Conservation (phyloP, 2,113 vertebrate species). For the Dromaius novaehollandiae region DNA sequence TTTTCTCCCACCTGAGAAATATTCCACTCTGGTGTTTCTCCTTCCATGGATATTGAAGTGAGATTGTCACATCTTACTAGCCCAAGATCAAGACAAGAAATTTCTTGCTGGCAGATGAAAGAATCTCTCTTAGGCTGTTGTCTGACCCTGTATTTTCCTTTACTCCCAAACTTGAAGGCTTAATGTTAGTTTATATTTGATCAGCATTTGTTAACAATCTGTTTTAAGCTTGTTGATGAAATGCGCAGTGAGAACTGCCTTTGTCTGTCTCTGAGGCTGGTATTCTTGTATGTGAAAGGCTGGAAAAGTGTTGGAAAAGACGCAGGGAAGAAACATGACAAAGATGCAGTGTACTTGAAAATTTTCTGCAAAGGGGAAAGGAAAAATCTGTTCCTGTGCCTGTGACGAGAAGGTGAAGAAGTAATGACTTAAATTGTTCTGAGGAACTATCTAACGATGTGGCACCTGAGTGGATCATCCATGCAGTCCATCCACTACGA, state of each 20-base stretch:
- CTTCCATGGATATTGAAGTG: neutral
- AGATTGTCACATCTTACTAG: neutral
- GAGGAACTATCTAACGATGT: neutral
- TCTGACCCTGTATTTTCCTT: neutral
- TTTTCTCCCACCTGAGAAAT: neutral
- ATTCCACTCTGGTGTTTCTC: neutral
- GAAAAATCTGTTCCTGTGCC: neutral
- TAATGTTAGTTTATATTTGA: neutral
- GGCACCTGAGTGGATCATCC: slow-evolving; percentile 34
- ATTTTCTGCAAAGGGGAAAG: neutral
- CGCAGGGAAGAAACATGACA: slow-evolving; percentile 15
- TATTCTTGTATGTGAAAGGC: neutral
- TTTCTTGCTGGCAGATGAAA: neutral
- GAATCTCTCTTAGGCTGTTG: neutral
- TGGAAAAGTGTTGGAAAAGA: neutral
- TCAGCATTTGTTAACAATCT: neutral
- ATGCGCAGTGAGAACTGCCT: neutral
- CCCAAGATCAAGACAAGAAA: neutral
- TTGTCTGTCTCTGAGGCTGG: slow-evolving; percentile 8
- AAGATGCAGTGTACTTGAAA: neutral
- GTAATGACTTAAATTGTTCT: slow-evolving; percentile 34
- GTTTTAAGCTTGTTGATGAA: neutral
- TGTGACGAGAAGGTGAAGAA: neutral
- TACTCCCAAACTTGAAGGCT: neutral
- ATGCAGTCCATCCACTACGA: slow-evolving; percentile 3